A percentile compares a stretch with the other conserved stretches of the same genome.
Conservation (phyloP, 2,888 invertebrate species). For the Heteromyza rotundicornis region DNA sequence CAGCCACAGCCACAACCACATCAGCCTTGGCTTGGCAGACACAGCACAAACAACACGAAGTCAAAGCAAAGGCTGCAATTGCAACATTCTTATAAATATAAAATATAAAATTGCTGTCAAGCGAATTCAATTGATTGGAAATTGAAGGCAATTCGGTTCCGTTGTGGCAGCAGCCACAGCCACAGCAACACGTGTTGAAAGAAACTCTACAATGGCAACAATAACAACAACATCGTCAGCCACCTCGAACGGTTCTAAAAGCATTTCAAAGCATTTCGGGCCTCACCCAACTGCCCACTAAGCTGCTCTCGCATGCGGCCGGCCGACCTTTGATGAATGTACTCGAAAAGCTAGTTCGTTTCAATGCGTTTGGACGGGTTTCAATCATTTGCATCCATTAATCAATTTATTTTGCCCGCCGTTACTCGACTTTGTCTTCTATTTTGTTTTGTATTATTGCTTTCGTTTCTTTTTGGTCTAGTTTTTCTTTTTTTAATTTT, state of each 20-base stretch:
- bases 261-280: not conserved
- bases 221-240: not conserved
- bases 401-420: conserved; percentile 49
- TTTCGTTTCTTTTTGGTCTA: not conserved
- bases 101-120: conserved; percentile 24
- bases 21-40: not conserved
- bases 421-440: not conserved
- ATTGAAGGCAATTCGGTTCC: conserved; percentile 26
- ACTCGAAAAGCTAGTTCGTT: conserved; percentile 20
- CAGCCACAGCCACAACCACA: not conserved
- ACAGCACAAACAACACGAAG: not conserved
- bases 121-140: conserved; percentile 54
- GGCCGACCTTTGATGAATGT: not conserved
- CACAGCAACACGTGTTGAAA: not conserved
- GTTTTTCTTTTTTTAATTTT: not conserved
- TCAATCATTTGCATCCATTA: conserved; percentile 62
- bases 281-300: not conserved
- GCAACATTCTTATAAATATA: no score
- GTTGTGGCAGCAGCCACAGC: not conserved
- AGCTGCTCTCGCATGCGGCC: no score
- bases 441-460: not conserved
- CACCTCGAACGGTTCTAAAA: conserved; percentile 12
- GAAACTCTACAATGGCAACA: not conserved
- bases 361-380: conserved; percentile 41
- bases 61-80: not conserved